Base-by-base conservation (phyloP, 2,113 vertebrate genomes). In the Burhinus oedicnemus region DNA sequence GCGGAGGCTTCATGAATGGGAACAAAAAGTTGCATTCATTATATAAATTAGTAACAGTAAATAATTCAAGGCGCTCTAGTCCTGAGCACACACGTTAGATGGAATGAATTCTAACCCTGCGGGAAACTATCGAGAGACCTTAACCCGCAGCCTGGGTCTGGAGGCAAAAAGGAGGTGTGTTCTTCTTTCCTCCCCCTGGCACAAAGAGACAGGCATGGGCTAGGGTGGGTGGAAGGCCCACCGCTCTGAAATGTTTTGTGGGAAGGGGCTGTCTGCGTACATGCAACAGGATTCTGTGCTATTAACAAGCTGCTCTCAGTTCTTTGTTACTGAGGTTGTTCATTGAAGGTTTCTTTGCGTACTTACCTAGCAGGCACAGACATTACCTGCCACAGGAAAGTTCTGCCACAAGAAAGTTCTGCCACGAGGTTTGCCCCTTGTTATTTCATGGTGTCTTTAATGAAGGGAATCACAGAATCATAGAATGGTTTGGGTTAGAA, bases 11-110 rank as follows among this genome's bases (percentile, higher is more conserved):
- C 42, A 36, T 70, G 70, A 83, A 88, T 70, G 29, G 68, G 58
- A 94, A 94, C 54, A 97, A 90, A 87, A 89, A 38, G 36, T 90
- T 90, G 21, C 29, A 74, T 96, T 96, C 40, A 60, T 88, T 87
- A 22, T 65, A 74, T 58, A 60, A 62, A 74, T 87, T 87, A 91
- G 44, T 84, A 87, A 78, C 49, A 89, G 71, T 70, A 87, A 95
- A 95, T 84, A 89, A 94, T 82, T 85, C 57, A 87, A 93, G 34
- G 42, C 6, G 0, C 23, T 84, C n/a, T 26, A 75, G 40, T 65
- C 62, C 62, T 62, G 54, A 64, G 47, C 3, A 1, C 66, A 89
- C 52, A 18, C 4, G 1, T 69, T 32, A n/a, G 16, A 72, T 27
- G 18, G 78, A 77, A 58, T 38, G 8, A 82, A 82, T 82, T 77